A percentile compares a stretch with the other conserved stretches of the same genome.
Conservation (phyloP, 35 echinoderm and acorn worm species). For the Ophioderma brevispina region DNA sequence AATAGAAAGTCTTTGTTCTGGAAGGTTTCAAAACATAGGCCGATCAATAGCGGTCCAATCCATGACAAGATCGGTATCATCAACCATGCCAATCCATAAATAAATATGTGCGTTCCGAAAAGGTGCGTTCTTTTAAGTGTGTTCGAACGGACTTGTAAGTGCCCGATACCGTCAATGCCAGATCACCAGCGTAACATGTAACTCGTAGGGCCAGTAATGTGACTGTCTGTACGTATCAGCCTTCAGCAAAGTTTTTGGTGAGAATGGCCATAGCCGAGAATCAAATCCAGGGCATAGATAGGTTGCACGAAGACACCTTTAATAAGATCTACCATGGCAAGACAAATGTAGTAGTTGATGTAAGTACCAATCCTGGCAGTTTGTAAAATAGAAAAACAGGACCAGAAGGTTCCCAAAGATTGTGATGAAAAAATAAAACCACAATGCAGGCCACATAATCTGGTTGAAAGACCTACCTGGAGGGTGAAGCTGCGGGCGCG, state of each 20-base stretch:
- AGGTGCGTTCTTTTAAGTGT: slow-evolving; percentile 1
- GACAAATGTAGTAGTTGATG: slow-evolving; percentile 53
- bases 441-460: background rate
- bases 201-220: background rate
- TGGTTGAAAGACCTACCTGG: slow-evolving; percentile 10
- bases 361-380: slow-evolving; percentile 22
- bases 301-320: slow-evolving; percentile 19
- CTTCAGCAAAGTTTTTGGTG: background rate
- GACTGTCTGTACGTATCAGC: background rate
- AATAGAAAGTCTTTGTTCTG: background rate
- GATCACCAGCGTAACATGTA: slow-evolving; percentile 17
- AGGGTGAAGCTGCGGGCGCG: slow-evolving; percentile 41
- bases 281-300: background rate
- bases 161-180: slow-evolving; percentile 13
- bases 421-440: background rate
- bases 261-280: slow-evolving; percentile 20
- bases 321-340: slow-evolving; percentile 57
- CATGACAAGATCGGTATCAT: slow-evolving; percentile 4
- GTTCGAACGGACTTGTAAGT: background rate
- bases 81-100: background rate
- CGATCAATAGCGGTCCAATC: background rate
- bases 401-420: slow-evolving; percentile 30
- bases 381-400: slow-evolving; percentile 23
- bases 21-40: background rate
- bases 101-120: background rate